Percentiles rank a stretch among this genome's conserved stretches.
Evolutionary conservation across 1,140 invertebrate species (phyloP).

Genomic region (Caenorhabditis tropicalis): DNA sequence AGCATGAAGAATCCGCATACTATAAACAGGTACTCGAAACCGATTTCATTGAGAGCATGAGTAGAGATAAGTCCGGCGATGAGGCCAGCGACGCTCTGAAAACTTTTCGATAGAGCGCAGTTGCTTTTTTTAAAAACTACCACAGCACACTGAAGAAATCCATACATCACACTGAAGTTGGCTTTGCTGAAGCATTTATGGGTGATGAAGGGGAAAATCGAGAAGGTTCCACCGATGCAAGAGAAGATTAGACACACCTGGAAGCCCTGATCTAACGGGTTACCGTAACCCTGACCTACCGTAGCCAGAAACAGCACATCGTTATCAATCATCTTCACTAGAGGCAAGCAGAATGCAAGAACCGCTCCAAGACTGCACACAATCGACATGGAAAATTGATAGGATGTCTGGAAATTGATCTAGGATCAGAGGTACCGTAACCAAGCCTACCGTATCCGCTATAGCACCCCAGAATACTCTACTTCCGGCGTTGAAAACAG

Average conservation of each 20-base stretch:
- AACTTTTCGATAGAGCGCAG: neutral
- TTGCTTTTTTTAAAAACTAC: slow-evolving; percentile 17
- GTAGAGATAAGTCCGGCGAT: slow-evolving; percentile 58
- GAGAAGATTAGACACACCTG: slow-evolving; percentile 56
- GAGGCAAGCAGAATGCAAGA: slow-evolving; percentile 40
- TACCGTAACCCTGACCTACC: neutral
- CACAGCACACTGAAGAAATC: slow-evolving; percentile 53
- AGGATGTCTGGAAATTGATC: slow-evolving; percentile 49
- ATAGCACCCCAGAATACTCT: slow-evolving; percentile 74
- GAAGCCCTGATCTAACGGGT: neutral
- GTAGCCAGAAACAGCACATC: slow-evolving; percentile 47
- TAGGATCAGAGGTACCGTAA: neutral
- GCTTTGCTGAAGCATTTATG: slow-evolving; percentile 54
- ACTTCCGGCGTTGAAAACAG: slow-evolving; percentile 74
- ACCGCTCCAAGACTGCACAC: slow-evolving; percentile 50
- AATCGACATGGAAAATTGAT: slow-evolving; percentile 53
- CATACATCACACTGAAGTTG: slow-evolving; percentile 56
- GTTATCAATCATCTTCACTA: slow-evolving; percentile 44
- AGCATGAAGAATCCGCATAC: slow-evolving; percentile 43
- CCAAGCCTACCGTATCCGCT: slow-evolving; percentile 67
- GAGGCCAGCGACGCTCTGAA: slow-evolving; percentile 55
- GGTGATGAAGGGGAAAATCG: slow-evolving; percentile 55
- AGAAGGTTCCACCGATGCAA: slow-evolving; percentile 59
- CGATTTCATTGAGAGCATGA: slow-evolving; percentile 51
- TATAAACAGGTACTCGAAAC: slow-evolving; percentile 49